Percentiles rank a stretch among this genome's conserved stretches.
Conservation (phyloP, 2,888 invertebrate species). For the Synergus gifuensis region DNA sequence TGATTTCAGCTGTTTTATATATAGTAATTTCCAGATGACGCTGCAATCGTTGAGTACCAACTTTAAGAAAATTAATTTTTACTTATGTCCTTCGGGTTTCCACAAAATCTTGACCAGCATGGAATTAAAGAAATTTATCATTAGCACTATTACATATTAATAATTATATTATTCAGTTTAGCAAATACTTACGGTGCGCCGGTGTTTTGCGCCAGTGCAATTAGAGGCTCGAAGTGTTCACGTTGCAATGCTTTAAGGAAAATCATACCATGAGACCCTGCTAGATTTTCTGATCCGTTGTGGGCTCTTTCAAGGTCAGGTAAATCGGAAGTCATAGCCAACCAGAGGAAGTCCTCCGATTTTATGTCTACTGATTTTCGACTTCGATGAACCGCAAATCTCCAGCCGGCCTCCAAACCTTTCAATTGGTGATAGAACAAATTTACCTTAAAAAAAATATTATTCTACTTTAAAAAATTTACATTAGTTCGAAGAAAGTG, state of each 20-base stretch:
- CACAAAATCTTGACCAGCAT: slow-evolving; percentile 45
- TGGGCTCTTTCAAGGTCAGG: slow-evolving; percentile 81
- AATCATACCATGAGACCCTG: slow-evolving; percentile 71
- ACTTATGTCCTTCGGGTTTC: slow-evolving; percentile 17
- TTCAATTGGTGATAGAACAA: slow-evolving; percentile 88
- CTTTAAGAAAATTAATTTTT: neutral
- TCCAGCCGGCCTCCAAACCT: slow-evolving; percentile 88
- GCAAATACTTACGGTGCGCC: slow-evolving; percentile 82
- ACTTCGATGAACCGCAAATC: slow-evolving; percentile 83
- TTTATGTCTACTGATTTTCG: slow-evolving; percentile 82
- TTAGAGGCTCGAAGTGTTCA: slow-evolving; percentile 72
- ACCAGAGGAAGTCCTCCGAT: slow-evolving; percentile 84
- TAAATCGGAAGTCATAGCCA: slow-evolving; percentile 88
- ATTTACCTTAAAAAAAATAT: slow-evolving; percentile 79
- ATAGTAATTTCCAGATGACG: neutral
- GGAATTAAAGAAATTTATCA: slow-evolving; percentile 24
- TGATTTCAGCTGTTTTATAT: neutral
- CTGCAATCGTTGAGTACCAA: neutral
- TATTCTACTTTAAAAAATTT: neutral
- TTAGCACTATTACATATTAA: slow-evolving; percentile 22
- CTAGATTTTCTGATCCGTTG: slow-evolving; percentile 72
- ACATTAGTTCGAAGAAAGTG: neutral
- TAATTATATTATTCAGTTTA: slow-evolving; percentile 30
- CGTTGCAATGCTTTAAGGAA: slow-evolving; percentile 67
- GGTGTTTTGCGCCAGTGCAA: slow-evolving; percentile 89